Evolutionary conservation across 2,888 invertebrate genomes (phyloP).

Genomic region (Harpalus rufipes): DNA sequence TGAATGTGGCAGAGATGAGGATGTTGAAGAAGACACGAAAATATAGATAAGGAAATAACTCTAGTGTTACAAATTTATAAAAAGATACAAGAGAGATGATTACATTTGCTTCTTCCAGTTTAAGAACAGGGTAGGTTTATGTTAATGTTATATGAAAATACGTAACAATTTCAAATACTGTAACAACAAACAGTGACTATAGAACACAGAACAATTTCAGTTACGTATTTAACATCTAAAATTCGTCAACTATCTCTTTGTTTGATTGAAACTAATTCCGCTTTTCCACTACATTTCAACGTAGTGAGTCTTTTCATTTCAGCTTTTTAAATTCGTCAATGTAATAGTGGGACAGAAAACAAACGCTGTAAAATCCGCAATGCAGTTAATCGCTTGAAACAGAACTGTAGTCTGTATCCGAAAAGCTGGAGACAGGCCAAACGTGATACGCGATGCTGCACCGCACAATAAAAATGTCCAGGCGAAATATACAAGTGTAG

Average conservation of each 20-base stretch:
- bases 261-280: not conserved
- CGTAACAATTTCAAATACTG: no score
- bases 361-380: slow-evolving; percentile 56
- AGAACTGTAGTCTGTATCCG: slow-evolving; percentile 4
- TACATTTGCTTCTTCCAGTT: no score
- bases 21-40: no score
- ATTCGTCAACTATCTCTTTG: not conserved
- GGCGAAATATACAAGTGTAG: slow-evolving; percentile 35
- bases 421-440: slow-evolving; percentile 57
- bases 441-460: slow-evolving; percentile 36
- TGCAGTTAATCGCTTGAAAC: slow-evolving; percentile 62
- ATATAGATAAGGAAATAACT: no score
- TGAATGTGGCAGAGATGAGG: no score
- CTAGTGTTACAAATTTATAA: no score
- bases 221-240: not conserved
- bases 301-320: not conserved
- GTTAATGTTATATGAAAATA: no score
- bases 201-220: not conserved
- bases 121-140: no score
- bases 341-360: slow-evolving; percentile 40
- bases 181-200: no score
- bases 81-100: no score
- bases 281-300: not conserved
- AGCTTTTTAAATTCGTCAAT: slow-evolving; percentile 41
- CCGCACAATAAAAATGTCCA: slow-evolving; percentile 35